Base-by-base conservation (phyloP, 35 echinoderm and acorn worm genomes). In the Stichopus chloronotus region DNA sequence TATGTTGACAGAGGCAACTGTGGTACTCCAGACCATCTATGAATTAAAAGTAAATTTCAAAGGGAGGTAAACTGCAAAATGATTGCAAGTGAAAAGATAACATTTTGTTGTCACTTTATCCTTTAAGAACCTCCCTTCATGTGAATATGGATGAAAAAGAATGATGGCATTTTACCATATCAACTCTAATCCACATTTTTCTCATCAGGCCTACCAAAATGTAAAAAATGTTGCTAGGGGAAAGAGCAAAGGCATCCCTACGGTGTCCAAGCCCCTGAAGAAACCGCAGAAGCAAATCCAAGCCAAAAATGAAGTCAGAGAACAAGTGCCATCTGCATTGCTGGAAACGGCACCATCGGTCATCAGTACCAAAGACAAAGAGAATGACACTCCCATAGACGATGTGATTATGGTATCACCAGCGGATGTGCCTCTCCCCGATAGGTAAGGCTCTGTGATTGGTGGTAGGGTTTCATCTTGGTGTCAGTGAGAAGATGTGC, bases 191-290 rank as follows among this genome's bases (percentile, higher is more conserved):
- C 30, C 30, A 43, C 17, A 0, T 21, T 69, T 9, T 58, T 69
- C 61, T 88, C 0, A 24, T 58, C 86, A 88, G 86, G 86, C 86
- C 43, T 88, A 88, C 22, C 86, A 57, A 21, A 88, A 88, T 69
- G 86, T 88, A n/a, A 61, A 25, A 23, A 88, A 88, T 88, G 86
- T 88, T 30, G 61, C 86, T 25, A 88, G 61, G 20, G 86, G 86
- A 12, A 88, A 88, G 52, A 30, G 61, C 6, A 88, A 88, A 10
- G 22, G 53, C 22, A 88, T n/a, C 19, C 52, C 43, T 20, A 55
- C 10, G 5, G n/a, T 88, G 8, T 57, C 58, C 9, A 88, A 88
- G 20, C 86, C 86, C 25, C 8, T 25, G 5, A 88, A 88, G 58
- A 88, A 88, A 52, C 25, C 86, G 9, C 54, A 20, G 22, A 13